Base-by-base conservation (phyloP, 2,888 invertebrate species). In the Norana najaformis region DNA sequence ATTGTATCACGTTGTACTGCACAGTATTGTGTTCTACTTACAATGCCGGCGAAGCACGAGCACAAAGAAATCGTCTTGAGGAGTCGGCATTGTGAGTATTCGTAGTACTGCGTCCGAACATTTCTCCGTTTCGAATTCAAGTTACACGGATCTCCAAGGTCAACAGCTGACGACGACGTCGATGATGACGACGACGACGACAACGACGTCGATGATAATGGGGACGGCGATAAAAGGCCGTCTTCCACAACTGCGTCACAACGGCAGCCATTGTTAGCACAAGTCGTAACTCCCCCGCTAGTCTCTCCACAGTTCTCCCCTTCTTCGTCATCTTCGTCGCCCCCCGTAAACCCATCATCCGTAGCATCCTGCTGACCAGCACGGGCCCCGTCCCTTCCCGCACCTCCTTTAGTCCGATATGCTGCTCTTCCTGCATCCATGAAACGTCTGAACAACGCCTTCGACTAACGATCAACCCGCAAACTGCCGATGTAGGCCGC, bases 41-140 rank as follows among this genome's bases (percentile, higher is more conserved):
- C 69, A 69, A 69, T 69, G 30, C 69, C 69, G 30, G 69, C 69
- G 11, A 69, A 69, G 69, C 69, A 69, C 13, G 69, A 69, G 69
- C 69, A 69, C 69, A 69, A n/a, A 69, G 69, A 69, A 69, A 69
- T 69, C 69, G 69, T 69, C 69, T 69, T 69, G 69, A 69, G 69
- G 30, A 69, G 69, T 69, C 69, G 69, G 11, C 69, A 69, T 69
- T 69, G 69, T n/a, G 69, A 69, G 69, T 8, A 69, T 69, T 69
- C 69, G 69, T 69, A 69, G n/a, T 69, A 69, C 69, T 69, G 30
- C 69, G 30, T 69, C 69, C 11, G 3, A 0, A n/a, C 69, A n/a
- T 8, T 69, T n/a, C n/a, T 69, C n/a, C n/a, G 69, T n/a, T 69
- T 69, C 69, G 69, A 30, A 11, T 30, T 69, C 69, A 69, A 69